A percentile compares a stretch with the other conserved stretches of the same genome.
phyloP scores from a whole-genome alignment of 1,140 invertebrate species.

The Dryas iulia region DNA sequence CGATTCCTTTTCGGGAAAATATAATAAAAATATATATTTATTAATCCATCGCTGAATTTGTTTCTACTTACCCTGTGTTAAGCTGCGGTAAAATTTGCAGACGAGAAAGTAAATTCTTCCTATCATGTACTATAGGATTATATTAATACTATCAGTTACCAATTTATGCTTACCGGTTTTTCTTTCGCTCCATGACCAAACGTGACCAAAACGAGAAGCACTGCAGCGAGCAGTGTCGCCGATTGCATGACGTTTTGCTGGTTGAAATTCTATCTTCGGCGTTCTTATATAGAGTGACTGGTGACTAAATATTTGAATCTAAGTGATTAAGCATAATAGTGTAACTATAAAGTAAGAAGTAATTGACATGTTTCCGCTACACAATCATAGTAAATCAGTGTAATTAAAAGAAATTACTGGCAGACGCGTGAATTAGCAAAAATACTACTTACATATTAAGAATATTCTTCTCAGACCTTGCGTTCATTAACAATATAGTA shows the following conservation, averaged over 20 bases:
- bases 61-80: no score
- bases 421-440: constrained; percentile 35
- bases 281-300: constrained; percentile 23
- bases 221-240: constrained; percentile 38
- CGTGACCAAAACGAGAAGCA: constrained; percentile 38
- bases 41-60: no score
- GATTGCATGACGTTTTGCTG: constrained; percentile 50
- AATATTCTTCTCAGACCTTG: constrained; percentile 23
- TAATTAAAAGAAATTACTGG: constrained; percentile 43
- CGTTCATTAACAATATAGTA: not conserved
- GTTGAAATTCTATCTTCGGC: constrained; percentile 1
- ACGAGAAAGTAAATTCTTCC: no score
- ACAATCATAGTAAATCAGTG: constrained; percentile 37
- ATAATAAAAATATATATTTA: no score
- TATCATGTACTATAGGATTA: no score
- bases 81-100: no score
- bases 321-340: not conserved
- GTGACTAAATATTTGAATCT: not conserved
- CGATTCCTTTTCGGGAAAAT: no score
- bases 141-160: no score
- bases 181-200: constrained; percentile 47
- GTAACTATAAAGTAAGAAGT: constrained; percentile 3
- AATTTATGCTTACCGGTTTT: constrained; percentile 55
- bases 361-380: constrained; percentile 48
- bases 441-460: no score